A percentile compares a stretch with the other conserved stretches of the same genome.
phyloP scores from a whole-genome alignment of 1,140 invertebrate genomes.

The Bombus terrestris region DNA sequence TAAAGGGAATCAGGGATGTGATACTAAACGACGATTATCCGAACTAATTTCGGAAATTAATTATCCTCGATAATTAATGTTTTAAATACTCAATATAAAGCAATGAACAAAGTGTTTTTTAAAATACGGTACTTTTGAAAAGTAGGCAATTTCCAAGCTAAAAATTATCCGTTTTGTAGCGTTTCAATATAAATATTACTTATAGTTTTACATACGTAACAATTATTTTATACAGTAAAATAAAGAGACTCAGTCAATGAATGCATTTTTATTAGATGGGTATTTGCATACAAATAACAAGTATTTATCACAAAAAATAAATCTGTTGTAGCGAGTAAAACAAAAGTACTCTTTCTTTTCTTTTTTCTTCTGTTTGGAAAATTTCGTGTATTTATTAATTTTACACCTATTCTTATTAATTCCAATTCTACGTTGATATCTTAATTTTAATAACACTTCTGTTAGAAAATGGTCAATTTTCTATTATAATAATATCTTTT shows the following conservation, averaged over 20 bases:
- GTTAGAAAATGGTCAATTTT: neutral
- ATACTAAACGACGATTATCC: conserved; percentile 36
- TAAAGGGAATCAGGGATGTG: conserved; percentile 35
- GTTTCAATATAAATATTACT: neutral
- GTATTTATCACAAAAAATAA: conserved; percentile 23
- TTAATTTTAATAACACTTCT: neutral
- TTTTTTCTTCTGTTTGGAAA: neutral
- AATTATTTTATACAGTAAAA: conserved; percentile 1
- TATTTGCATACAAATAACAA: neutral
- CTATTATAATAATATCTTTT: neutral
- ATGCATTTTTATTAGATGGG: conserved; percentile 1
- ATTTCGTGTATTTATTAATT: neutral
- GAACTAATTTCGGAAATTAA: conserved; percentile 13
- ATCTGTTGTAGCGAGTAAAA: conserved; percentile 5
- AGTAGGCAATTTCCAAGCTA: neutral
- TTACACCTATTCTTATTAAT: neutral
- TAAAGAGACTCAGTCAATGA: neutral
- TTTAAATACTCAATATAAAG: neutral
- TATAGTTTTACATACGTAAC: neutral
- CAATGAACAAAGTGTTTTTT: neutral
- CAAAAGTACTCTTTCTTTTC: neutral
- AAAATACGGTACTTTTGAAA: neutral
- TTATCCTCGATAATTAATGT: neutral
- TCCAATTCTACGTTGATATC: neutral
- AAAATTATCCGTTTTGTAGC: neutral